Evolutionary conservation across 2,113 vertebrate genomes (phyloP).

Genomic region (Cebidichthys violaceus): DNA sequence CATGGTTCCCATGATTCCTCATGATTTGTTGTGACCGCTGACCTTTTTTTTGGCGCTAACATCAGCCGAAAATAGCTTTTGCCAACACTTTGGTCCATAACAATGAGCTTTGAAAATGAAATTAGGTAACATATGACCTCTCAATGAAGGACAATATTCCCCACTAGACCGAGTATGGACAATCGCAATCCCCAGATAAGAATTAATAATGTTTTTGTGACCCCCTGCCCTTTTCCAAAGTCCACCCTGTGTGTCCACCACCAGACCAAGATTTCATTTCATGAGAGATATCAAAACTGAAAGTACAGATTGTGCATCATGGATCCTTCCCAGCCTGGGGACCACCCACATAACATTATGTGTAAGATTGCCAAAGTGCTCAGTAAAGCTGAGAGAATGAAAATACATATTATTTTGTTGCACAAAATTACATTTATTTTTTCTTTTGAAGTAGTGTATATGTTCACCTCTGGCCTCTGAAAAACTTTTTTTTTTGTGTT

Average conservation of each 20-base stretch:
- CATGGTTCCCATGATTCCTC: background rate
- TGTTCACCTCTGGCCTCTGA: background rate
- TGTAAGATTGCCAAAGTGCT: background rate
- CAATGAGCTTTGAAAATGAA: background rate
- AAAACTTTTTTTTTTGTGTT: background rate
- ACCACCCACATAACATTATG: background rate
- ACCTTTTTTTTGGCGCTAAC: background rate
- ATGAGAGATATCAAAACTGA: background rate
- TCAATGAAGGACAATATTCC: background rate
- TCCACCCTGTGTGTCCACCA: background rate
- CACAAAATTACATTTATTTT: background rate
- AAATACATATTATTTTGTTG: background rate
- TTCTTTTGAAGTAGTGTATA: background rate
- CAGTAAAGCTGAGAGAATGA: background rate
- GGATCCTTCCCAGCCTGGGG: background rate
- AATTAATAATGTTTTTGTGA: background rate
- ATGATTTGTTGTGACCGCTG: constrained; percentile 9
- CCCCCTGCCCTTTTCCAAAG: background rate
- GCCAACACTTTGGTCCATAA: background rate
- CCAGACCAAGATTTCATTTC: background rate
- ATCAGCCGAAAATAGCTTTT: background rate
- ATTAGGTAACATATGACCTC: background rate
- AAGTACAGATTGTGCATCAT: background rate
- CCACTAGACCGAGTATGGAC: background rate
- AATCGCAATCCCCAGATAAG: background rate